Evolutionary conservation across 2,888 invertebrate genomes (phyloP), one percentile per base, ranked within the genome.

Genomic region (Athetis lepigone): DNA sequence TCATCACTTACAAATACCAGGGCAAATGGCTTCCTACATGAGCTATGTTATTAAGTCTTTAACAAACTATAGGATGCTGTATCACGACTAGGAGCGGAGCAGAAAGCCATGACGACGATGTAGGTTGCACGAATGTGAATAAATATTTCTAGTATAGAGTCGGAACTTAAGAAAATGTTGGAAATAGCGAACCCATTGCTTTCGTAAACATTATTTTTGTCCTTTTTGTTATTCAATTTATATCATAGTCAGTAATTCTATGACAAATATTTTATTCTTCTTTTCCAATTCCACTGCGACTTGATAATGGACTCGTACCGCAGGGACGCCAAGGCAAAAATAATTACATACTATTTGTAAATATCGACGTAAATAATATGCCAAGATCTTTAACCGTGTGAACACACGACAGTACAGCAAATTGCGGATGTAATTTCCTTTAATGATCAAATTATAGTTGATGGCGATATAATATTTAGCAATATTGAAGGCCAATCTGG

Each of bases 401-500:
- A 67, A 67, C 51, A 54, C 43, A 64, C 49, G 58, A 43, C 50
- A 29, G 36, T 50, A 57, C 47, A 5, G 46, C 39, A 52, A 65
- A 70, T 80, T 75, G 73, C 73, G 75, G 75, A 80, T 75, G 77
- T 79, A 58, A 74, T 77, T 73, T 74, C 27, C 39, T 29, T 50
- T 77, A 76, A 80, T 69, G 66, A 64, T 63, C 47, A 62, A 58
- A 59, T 58, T 56, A 74, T 57, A 58, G 57, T 19, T 70, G 70
- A 71, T 75, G 63, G 57, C 61, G 59, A 70, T 65, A 76, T 77
- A 54, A 73, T 79, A 79, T 75, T 79, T 70, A 68, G 75, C 62
- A 73, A 75, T 62, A 66, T 69, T 60, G 63, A 80, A 83, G 82
- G 84, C 65, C 74, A 65, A 58, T 54, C 43, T 27, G 47, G 67